A percentile compares a stretch with the other conserved stretches of the same genome.
Evolutionary conservation across 2,888 invertebrate genomes (phyloP).

Genomic region (Uloborus plumipes): DNA sequence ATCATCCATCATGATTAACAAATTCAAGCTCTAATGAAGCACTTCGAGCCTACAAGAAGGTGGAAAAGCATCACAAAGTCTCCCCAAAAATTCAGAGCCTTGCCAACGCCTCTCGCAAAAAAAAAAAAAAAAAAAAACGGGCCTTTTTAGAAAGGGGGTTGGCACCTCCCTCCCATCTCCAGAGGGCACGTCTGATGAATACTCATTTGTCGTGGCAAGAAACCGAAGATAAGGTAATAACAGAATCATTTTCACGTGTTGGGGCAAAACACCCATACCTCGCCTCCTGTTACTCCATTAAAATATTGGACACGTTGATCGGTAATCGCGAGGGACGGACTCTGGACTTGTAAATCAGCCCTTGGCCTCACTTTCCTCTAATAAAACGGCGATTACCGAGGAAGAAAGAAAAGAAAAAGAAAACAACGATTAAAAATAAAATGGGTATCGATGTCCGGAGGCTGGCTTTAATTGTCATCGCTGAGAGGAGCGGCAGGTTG

Average conservation of each 20-base stretch:
- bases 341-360: constrained; percentile 56
- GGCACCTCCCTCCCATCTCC: neutral
- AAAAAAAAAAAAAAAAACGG: neutral
- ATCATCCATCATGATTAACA: constrained; percentile 32
- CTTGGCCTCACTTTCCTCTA: constrained; percentile 19
- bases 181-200: constrained; percentile 29
- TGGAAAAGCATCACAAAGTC: too few relatives aligned
- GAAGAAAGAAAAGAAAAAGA: constrained; percentile 25
- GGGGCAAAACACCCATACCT: constrained; percentile 23
- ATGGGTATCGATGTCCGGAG: constrained; percentile 35
- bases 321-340: constrained; percentile 52
- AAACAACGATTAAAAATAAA: constrained; percentile 32
- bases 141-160: neutral
- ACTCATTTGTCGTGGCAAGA: constrained; percentile 52
- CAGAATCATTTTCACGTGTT: constrained; percentile 56
- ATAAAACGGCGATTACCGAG: constrained; percentile 46
- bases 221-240: constrained; percentile 61
- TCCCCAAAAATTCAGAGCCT: neutral
- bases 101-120: neutral
- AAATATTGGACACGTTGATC: constrained; percentile 56
- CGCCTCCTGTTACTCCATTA: constrained; percentile 38
- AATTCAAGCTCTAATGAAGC: too few relatives aligned
- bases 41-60: too few relatives aligned
- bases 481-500: constrained; percentile 50
- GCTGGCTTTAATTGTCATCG: constrained; percentile 55